phyloP scores from a whole-genome alignment of 2,888 invertebrate genomes.

The Erebia epiphron region DNA sequence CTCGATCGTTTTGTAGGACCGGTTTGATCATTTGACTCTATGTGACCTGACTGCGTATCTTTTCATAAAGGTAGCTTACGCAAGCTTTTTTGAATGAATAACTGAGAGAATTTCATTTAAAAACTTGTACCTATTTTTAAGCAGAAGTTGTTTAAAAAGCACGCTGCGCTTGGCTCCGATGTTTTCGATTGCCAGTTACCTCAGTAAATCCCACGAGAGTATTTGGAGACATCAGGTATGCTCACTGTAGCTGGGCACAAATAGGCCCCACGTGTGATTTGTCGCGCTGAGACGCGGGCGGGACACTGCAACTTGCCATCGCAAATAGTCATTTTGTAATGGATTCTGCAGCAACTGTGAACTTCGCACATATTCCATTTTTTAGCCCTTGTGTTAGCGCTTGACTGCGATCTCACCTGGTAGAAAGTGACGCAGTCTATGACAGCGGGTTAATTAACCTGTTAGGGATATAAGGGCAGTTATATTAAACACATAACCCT shows the following conservation, averaged over 20 bases:
- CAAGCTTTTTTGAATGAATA: too few species aligned
- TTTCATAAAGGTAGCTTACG: too few species aligned
- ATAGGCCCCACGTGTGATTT: constrained; percentile 47
- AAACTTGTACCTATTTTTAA: too few species aligned
- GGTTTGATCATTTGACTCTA: too few species aligned
- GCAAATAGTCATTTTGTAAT: constrained; percentile 67
- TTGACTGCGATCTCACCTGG: too few species aligned
- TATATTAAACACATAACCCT: too few species aligned
- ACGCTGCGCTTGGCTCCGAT: not conserved
- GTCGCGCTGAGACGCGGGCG: constrained; percentile 41
- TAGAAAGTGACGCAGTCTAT: too few species aligned
- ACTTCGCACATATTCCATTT: constrained; percentile 39
- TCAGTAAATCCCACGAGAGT: not conserved
- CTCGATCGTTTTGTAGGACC: too few species aligned
- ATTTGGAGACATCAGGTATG: constrained; percentile 5
- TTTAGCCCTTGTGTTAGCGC: not conserved
- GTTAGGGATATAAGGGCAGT: too few species aligned
- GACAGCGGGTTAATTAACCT: too few species aligned
- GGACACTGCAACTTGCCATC: constrained; percentile 57
- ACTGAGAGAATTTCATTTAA: too few species aligned
- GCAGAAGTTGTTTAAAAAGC: not conserved
- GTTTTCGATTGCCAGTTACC: not conserved
- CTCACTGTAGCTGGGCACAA: not conserved
- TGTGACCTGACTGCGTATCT: too few species aligned
- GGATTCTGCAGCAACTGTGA: constrained; percentile 44